Base-by-base conservation (phyloP, 1,140 invertebrate genomes). In the Drusus annulatus region DNA sequence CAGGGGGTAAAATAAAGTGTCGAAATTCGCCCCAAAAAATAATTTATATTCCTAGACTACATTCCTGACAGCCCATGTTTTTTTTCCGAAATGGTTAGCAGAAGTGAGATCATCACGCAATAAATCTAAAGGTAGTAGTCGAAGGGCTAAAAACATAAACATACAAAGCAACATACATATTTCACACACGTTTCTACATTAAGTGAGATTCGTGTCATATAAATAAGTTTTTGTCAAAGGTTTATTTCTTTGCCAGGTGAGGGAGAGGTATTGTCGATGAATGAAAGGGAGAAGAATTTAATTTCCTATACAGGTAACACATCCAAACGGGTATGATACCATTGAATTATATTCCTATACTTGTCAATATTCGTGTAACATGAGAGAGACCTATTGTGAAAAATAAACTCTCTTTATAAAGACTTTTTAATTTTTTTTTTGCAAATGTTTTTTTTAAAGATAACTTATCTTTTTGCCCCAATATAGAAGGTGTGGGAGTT, bases 121-220 rank as follows among this genome's bases (percentile, higher is more conserved):
- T 65, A 65, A 65, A 65, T 65, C 62, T 65, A 36, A 23, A n/a
- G 62, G 31, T n/a, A n/a, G 8, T n/a, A 65, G 21, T 3, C 17
- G 31, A 36, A 45, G 15, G 28, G 62, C 62, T 23, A 28, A 15
- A 56, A 65, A 65, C 25, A n/a, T 65, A 28, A n/a, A 28, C 31
- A 28, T 65, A n/a, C 36, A 65, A 28, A 16, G 62, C 31, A n/a
- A 10, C 62, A 36, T 31, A 65, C 62, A 65, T 65, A 65, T 65
- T 65, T 65, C 62, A n/a, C n/a, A 28, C 62, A 65, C 62, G 62
- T 65, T 65, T 23, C 62, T n/a, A 31, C 3, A 65, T n/a, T 28
- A 65, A 3, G 58, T 23, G 58, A 23, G 58, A 23, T 23, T 60
- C 58, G 58, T 60, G 4, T 60, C 23, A 15, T 23, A 21, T 60